A percentile compares a stretch with the other conserved stretches of the same genome.
These are phyloP conservation scores for Acanthis flammea DNA, from an alignment of 2,797 vertebrate species.

Conservation along the genomic window DNA sequence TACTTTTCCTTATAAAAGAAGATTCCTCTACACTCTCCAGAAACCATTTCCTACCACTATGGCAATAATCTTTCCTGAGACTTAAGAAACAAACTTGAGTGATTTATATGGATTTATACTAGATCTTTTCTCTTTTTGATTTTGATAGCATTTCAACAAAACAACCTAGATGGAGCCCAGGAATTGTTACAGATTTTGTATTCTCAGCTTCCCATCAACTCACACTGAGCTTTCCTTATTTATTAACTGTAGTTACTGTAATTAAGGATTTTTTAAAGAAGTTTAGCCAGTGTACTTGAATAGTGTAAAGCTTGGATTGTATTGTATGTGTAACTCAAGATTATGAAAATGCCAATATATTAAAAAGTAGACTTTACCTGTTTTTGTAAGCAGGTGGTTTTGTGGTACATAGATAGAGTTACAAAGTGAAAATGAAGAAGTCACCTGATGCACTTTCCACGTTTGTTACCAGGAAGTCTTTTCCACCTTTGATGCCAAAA, in stretches of 20 bases:
- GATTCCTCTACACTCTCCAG: not conserved
- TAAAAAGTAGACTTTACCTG: not conserved
- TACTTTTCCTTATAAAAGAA: not conserved
- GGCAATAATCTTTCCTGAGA: not conserved
- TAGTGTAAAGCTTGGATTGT: not conserved
- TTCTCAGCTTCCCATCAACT: not conserved
- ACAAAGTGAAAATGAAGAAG: not conserved
- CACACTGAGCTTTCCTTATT: not conserved
- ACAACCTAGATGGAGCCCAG: not conserved
- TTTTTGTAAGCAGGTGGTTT: conserved; percentile 5
- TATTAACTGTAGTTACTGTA: not conserved
- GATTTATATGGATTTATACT: not conserved
- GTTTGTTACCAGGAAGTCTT: not conserved
- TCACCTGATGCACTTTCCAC: not conserved
- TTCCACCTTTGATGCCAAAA: not conserved
- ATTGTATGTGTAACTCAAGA: not conserved
- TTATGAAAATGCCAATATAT: not conserved
- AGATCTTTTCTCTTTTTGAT: not conserved
- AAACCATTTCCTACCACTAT: not conserved
- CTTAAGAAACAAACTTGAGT: not conserved
- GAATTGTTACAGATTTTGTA: not conserved
- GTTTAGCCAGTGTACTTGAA: not conserved
- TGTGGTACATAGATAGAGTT: not conserved
- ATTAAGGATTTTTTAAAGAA: not conserved
- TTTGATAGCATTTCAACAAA: not conserved